Evolutionary conservation across 2,888 invertebrate genomes (phyloP).

Genomic region (Lasioglossum marginatum): DNA sequence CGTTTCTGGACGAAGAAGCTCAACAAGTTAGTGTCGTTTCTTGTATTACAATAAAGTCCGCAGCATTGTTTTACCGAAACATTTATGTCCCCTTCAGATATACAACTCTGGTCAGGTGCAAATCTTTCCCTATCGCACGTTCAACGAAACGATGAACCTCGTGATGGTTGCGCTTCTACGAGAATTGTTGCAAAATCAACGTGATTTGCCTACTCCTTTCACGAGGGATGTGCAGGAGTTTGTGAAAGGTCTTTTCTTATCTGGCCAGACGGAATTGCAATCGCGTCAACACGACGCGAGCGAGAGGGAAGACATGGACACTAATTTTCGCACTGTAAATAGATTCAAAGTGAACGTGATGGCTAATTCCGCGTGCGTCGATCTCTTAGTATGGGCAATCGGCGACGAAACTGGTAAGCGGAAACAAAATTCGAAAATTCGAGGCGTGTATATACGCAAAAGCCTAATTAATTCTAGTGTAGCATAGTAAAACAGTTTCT

Average conservation of each 20-base stretch:
- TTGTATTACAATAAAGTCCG: neutral
- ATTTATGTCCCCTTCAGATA: constrained; percentile 83
- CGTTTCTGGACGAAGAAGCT: constrained; percentile 93
- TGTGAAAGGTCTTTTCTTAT: constrained; percentile 94
- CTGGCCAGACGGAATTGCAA: constrained; percentile 96
- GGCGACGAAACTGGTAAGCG: constrained; percentile 96
- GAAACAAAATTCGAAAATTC: neutral
- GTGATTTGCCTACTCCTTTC: constrained; percentile 94
- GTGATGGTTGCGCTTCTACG: constrained; percentile 96
- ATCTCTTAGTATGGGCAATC: constrained; percentile 98
- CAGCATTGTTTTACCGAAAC: neutral
- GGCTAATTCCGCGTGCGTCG: constrained; percentile 98
- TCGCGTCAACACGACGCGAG: constrained; percentile 94
- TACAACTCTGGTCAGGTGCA: constrained; percentile 85
- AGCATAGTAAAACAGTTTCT: constrained; percentile 7
- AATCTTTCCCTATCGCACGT: constrained; percentile 96
- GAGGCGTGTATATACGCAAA: neutral
- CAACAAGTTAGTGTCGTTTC: constrained; percentile 87
- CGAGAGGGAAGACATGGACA: constrained; percentile 93
- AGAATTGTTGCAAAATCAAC: constrained; percentile 95
- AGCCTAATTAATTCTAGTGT: neutral
- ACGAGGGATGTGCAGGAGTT: constrained; percentile 97
- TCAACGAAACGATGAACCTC: constrained; percentile 97
- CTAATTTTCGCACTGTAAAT: constrained; percentile 92
- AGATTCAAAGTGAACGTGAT: constrained; percentile 97